Evolutionary conservation across 2,113 vertebrate species (phyloP).

Genomic region (Myotis davidii): DNA sequence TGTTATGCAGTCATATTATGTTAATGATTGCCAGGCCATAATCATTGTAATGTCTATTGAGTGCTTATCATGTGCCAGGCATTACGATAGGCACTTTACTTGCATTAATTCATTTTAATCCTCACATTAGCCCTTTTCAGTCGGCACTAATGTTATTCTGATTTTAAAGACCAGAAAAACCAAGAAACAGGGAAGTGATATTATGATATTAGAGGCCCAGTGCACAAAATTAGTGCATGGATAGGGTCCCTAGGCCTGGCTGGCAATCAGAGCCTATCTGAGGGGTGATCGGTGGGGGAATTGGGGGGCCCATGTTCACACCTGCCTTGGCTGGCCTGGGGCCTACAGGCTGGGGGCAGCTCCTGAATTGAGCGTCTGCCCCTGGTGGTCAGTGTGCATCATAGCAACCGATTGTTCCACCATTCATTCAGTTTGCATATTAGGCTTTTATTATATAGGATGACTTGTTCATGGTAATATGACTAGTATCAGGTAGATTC

Average conservation of each 20-base stretch:
- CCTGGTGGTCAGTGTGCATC: no score
- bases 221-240: no score
- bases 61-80: background rate
- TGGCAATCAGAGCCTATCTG: no score
- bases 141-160: background rate
- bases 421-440: no score
- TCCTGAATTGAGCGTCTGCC: no score
- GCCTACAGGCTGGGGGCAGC: no score
- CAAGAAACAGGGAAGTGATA: background rate
- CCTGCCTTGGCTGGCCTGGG: no score
- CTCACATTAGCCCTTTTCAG: background rate
- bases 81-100: background rate
- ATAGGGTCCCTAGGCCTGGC: no score
- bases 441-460: background rate
- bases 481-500: background rate
- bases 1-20: background rate
- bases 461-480: background rate
- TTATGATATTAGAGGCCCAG: no score
- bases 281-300: no score
- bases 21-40: background rate
- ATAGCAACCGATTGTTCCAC: no score
- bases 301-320: no score
- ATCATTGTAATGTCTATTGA: background rate
- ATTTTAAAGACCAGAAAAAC: conserved; percentile 38
- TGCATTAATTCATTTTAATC: conserved; percentile 32